These are phyloP conservation scores for Belonocnema kinseyi DNA, from an alignment of 1,140 invertebrate genomes.

Conservation along the genomic window DNA sequence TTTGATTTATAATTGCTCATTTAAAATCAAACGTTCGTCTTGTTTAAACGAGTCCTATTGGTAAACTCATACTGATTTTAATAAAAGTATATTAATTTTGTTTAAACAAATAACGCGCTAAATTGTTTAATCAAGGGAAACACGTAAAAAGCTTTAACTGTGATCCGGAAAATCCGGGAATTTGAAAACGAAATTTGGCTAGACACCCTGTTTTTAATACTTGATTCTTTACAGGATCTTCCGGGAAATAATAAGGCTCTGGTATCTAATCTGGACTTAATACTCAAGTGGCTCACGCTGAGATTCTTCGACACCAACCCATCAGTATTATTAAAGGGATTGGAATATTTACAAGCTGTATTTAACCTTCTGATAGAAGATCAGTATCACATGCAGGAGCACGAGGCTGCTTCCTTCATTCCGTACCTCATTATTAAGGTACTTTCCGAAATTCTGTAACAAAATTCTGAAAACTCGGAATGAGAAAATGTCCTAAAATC, in stretches of 20 bases:
- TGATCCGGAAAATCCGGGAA: too few species aligned
- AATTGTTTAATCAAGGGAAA: too few species aligned
- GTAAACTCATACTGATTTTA: too few species aligned
- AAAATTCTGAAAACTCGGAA: not conserved
- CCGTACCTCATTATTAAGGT: constrained; percentile 95
- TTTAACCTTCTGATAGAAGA: constrained; percentile 88
- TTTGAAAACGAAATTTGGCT: too few species aligned
- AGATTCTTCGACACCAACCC: constrained; percentile 99
- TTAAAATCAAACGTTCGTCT: too few species aligned
- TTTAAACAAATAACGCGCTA: too few species aligned
- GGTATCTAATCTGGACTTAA: constrained; percentile 93
- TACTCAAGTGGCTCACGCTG: constrained; percentile 97
- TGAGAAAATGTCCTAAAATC: not conserved
- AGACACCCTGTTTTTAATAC: not conserved
- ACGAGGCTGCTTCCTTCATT: constrained; percentile 94
- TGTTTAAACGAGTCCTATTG: too few species aligned
- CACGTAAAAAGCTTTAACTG: too few species aligned
- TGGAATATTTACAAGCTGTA: constrained; percentile 92
- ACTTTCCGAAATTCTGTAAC: constrained; percentile 40
- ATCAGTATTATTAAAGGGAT: constrained; percentile 93
- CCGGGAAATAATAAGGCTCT: constrained; percentile 85
- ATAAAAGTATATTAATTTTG: too few species aligned
- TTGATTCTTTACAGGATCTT: constrained; percentile 78
- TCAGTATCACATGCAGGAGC: constrained; percentile 91
- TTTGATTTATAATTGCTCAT: too few species aligned